Conservation (phyloP, 1,140 invertebrate genomes). For the Macrosteles quadrilineatus region DNA sequence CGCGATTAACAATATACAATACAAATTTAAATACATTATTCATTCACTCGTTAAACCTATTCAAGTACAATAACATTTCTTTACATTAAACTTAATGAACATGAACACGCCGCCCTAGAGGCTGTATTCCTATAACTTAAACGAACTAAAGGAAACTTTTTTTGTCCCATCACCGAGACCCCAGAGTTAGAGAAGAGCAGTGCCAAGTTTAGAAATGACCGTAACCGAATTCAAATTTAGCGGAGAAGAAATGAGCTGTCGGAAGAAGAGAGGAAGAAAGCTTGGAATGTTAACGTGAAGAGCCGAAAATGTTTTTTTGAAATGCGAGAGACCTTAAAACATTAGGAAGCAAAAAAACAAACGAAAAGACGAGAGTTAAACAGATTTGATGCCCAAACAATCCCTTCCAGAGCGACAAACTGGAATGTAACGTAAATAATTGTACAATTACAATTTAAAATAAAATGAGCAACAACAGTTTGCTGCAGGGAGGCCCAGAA, state of each 20-base stretch:
- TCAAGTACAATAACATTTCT: conserved; percentile 31
- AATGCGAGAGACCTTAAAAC: conserved; percentile 25
- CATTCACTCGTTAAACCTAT: conserved; percentile 27
- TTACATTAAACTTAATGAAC: conserved; percentile 29
- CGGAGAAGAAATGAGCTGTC: neutral
- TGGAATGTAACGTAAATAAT: conserved; percentile 32
- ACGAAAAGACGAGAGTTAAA: neutral
- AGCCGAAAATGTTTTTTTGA: conserved; percentile 19
- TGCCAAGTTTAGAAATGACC: conserved; percentile 30
- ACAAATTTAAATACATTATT: conserved; percentile 36
- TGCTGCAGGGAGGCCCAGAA: conserved; percentile 23
- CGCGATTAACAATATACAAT: conserved; percentile 24
- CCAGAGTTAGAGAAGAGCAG: conserved; percentile 25
- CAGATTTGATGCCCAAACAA: conserved; percentile 37
- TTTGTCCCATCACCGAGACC: conserved; percentile 35
- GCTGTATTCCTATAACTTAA: conserved; percentile 26
- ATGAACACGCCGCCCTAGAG: neutral
- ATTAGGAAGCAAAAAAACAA: conserved; percentile 7
- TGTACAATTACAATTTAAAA: conserved; percentile 24
- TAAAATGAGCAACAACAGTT: conserved; percentile 31
- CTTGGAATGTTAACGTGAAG: conserved; percentile 30
- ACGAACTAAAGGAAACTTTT: conserved; percentile 33
- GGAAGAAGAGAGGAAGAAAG: conserved; percentile 10
- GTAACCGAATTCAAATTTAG: conserved; percentile 30
- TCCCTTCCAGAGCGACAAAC: conserved; percentile 35